Conservation (phyloP, 2,113 vertebrate genomes). For the Lethenteron camtschaticum region DNA sequence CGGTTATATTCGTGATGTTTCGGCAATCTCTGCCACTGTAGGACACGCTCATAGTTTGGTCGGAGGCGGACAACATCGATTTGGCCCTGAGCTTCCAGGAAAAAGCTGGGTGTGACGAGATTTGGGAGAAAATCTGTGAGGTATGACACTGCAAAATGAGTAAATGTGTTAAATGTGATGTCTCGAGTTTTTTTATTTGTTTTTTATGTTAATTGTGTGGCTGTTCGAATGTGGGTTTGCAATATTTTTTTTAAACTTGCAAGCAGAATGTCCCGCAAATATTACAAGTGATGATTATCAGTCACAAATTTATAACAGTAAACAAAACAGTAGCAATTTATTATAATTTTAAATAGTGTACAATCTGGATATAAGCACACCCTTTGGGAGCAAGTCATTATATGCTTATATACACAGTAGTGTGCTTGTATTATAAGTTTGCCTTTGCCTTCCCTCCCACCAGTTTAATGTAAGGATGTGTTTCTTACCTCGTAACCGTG, state of each 20-base stretch:
- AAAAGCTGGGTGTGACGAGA: conserved; percentile 96
- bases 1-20: no score
- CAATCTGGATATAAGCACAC: not conserved
- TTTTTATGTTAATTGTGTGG: not conserved
- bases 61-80: conserved; percentile 96
- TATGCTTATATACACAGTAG: not conserved
- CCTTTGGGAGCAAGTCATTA: not conserved
- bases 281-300: not conserved
- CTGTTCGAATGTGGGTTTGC: not conserved
- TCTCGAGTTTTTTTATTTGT: conserved; percentile 1
- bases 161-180: no score
- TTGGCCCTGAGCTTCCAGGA: conserved; percentile 96
- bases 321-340: not conserved
- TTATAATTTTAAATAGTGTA: no score
- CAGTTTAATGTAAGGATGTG: no score
- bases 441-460: no score
- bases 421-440: no score
- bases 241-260: no score
- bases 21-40: conserved; percentile 14
- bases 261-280: not conserved
- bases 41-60: conserved; percentile 98
- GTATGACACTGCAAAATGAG: conserved; percentile 19
- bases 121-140: conserved; percentile 99
- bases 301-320: not conserved
- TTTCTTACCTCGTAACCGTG: no score